Evolutionary conservation across 2,888 invertebrate genomes (phyloP).

Genomic region (Scrobipalpa atriplicella): DNA sequence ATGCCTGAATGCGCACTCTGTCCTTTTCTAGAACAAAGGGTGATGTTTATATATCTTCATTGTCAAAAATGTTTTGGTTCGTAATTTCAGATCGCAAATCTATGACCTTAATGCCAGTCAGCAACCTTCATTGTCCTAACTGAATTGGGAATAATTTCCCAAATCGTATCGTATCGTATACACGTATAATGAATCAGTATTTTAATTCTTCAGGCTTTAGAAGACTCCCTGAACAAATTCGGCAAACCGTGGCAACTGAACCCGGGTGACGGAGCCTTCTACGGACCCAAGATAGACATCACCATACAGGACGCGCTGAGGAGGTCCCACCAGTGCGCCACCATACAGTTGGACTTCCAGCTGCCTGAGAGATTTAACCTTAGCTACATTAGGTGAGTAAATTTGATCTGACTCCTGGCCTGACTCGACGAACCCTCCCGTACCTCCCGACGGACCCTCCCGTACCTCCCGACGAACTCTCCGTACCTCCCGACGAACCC

Average conservation of each 20-base stretch:
- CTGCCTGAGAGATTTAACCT: conserved; percentile 96
- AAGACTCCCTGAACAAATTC: conserved; percentile 92
- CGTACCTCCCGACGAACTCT: background rate
- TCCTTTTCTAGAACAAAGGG: no score
- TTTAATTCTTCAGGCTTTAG: conserved; percentile 84
- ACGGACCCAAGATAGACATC: conserved; percentile 99
- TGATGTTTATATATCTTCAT: no score
- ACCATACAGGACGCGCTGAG: conserved; percentile 96
- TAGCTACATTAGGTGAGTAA: conserved; percentile 77
- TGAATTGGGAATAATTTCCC: no score
- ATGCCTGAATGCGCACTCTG: no score
- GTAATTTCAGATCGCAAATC: no score
- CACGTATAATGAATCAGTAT: no score
- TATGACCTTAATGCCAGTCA: no score
- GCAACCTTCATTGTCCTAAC: no score
- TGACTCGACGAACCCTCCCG: background rate
- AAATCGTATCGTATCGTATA: no score
- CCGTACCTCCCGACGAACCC: background rate
- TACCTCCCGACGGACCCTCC: background rate
- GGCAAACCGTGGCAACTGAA: conserved; percentile 95
- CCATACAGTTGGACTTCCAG: conserved; percentile 99
- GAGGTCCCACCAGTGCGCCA: conserved; percentile 97
- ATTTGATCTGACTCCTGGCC: background rate
- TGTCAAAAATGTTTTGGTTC: no score
- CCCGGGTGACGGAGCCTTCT: conserved; percentile 98